Conservation (phyloP, 2,888 invertebrate genomes). For the Lypha dubia region DNA sequence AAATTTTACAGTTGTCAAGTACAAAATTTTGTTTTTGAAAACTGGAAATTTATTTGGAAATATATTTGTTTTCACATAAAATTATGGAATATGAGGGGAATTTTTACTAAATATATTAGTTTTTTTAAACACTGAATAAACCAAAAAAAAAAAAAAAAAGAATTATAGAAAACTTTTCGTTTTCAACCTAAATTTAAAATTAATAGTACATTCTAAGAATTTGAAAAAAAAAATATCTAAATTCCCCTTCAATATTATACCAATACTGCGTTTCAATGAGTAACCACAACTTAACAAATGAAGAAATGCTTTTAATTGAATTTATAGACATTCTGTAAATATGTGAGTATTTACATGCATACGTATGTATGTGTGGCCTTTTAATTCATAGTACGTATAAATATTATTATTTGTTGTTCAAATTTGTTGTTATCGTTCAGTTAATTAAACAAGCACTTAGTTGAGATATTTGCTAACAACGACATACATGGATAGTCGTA, state of each 20-base stretch:
- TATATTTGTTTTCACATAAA: no score
- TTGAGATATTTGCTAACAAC: constrained; percentile 14
- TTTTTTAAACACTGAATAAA: no score
- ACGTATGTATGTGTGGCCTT: background rate
- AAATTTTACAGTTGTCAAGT: no score
- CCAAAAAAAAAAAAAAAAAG: no score
- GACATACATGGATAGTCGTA: background rate
- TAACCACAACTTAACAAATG: background rate
- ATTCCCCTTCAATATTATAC: background rate
- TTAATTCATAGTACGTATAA: constrained; percentile 2
- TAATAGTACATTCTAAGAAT: background rate
- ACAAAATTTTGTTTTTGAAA: no score
- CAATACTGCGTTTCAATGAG: background rate
- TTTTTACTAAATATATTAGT: no score
- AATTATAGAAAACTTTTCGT: background rate
- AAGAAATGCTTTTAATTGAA: background rate
- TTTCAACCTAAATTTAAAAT: background rate
- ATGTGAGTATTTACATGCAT: no score
- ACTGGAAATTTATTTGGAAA: no score
- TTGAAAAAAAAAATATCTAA: background rate
- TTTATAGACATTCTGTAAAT: no score
- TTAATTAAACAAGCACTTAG: constrained; percentile 10
- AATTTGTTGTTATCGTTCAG: background rate
- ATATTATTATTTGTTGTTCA: constrained; percentile 10
- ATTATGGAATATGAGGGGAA: no score